Base-by-base conservation (phyloP, 2,888 invertebrate genomes). In the Drosophila silvestris region DNA sequence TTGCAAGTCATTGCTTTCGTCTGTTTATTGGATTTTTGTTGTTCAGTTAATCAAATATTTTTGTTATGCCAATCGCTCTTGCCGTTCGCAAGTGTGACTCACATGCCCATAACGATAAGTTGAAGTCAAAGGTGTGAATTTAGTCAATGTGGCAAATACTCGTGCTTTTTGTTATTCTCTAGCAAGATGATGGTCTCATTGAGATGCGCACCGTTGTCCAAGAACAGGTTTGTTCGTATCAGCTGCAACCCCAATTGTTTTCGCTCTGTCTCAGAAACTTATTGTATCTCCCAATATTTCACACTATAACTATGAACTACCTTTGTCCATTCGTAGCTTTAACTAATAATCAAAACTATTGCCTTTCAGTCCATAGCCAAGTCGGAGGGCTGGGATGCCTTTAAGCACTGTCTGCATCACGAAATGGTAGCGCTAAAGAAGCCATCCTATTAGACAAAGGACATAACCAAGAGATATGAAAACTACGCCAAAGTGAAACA, bases 311-410 rank as follows among this genome's bases (percentile, higher is more conserved):
- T 47, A 22, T 30, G 6, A 37, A 39, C 33, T 47, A 26, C 68
- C 10, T 56, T 66, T 57, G 14, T 30, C 10, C 10, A 9, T 22
- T 16, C 7, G 22, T 52, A 9, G 1, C 6, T 9, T 47, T n/a
- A 65, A 57, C 60, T 88, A 79, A 77, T 76, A 37, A 26, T 7
- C 9, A 14, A 54, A 47, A 60, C 14, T 57, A 62, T 86, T 77
- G 54, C 59, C 37, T 85, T 85, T 68, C 95, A 98, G 98, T 97
- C 97, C 0, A 97, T 96, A 89, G 96, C 97, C 44, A 97, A 97
- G 93, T 96, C 96, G 86, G 97, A 98, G 94, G 97, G 97, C 35
- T 98, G 98, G 98, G 97, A 98, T 81, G 97, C 97, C 9, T 98
- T 98, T 94, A 98, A 97, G 92, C 95, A 95, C 26, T 98, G 98